These are phyloP conservation scores for Otus scops DNA, from an alignment of 2,797 vertebrate species.

Conservation along the genomic window DNA sequence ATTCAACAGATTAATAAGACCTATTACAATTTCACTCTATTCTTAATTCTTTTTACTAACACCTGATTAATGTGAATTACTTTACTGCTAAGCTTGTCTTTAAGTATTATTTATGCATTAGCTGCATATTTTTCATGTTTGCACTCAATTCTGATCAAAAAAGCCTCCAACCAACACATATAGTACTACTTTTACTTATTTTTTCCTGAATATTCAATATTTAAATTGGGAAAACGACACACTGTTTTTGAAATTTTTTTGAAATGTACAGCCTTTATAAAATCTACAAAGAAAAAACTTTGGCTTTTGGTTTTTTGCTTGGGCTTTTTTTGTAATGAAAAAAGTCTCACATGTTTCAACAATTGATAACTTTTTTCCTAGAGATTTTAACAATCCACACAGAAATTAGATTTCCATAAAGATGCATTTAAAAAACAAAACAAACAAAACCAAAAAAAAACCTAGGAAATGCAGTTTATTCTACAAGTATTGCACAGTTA, in stretches of 20 bases:
- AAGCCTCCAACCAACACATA: background rate
- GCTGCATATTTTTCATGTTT: background rate
- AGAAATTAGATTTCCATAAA: background rate
- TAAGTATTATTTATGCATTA: background rate
- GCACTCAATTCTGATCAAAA: background rate
- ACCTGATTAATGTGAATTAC: background rate
- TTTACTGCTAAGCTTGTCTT: background rate
- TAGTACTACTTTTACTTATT: background rate
- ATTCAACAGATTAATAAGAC: background rate
- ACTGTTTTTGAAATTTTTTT: background rate
- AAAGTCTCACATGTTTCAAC: background rate
- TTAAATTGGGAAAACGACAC: background rate
- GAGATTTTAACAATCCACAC: background rate
- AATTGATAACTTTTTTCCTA: background rate
- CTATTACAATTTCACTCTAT: background rate
- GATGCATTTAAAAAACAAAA: background rate
- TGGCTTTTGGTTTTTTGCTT: fast-evolving
- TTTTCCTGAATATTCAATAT: background rate
- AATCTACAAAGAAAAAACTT: background rate
- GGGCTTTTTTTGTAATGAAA: background rate
- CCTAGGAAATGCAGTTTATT: background rate
- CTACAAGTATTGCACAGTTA: background rate
- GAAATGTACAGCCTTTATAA: background rate
- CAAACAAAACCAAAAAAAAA: background rate
- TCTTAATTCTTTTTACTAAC: background rate